Conservation (phyloP, 2,888 invertebrate species). For the Drosophila niveifrons region DNA sequence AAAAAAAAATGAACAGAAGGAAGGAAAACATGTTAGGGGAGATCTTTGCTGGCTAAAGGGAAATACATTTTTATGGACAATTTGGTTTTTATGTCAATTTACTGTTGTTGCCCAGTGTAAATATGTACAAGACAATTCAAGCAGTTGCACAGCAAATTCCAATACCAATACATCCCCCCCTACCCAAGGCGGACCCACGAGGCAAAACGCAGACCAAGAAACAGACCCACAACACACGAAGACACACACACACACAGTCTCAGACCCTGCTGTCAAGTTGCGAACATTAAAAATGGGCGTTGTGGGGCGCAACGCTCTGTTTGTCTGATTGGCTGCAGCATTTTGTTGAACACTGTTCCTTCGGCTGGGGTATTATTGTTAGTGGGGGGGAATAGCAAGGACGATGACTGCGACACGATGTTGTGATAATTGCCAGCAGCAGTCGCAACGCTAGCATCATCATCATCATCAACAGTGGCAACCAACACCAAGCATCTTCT, state of each 20-base stretch:
- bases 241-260: no score
- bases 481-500: not conserved
- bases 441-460: slow-evolving; percentile 12
- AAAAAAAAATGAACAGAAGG: slow-evolving; percentile 19
- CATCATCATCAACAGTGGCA: slow-evolving; percentile 3
- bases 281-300: slow-evolving; percentile 71
- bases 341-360: slow-evolving; percentile 29
- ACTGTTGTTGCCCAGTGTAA: slow-evolving; percentile 78
- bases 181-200: slow-evolving; percentile 2
- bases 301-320: slow-evolving; percentile 57
- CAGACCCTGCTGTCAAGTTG: slow-evolving; percentile 25
- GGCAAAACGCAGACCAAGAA: slow-evolving; percentile 25
- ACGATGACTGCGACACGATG: slow-evolving; percentile 76
- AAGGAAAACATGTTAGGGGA: slow-evolving; percentile 48
- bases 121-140: slow-evolving; percentile 76
- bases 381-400: slow-evolving; percentile 50
- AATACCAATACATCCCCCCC: slow-evolving; percentile 47
- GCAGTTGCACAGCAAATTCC: slow-evolving; percentile 67
- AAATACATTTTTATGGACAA: slow-evolving; percentile 81
- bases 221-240: not conserved
- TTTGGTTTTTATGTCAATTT: slow-evolving; percentile 81
- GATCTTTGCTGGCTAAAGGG: slow-evolving; percentile 72
- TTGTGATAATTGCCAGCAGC: slow-evolving; percentile 75
- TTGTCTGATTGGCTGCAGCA: slow-evolving; percentile 70
- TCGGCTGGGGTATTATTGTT: slow-evolving; percentile 51